A percentile compares a stretch with the other conserved stretches of the same genome.
Conservation (phyloP, 2,113 vertebrate genomes). For the Globicephala melas region DNA sequence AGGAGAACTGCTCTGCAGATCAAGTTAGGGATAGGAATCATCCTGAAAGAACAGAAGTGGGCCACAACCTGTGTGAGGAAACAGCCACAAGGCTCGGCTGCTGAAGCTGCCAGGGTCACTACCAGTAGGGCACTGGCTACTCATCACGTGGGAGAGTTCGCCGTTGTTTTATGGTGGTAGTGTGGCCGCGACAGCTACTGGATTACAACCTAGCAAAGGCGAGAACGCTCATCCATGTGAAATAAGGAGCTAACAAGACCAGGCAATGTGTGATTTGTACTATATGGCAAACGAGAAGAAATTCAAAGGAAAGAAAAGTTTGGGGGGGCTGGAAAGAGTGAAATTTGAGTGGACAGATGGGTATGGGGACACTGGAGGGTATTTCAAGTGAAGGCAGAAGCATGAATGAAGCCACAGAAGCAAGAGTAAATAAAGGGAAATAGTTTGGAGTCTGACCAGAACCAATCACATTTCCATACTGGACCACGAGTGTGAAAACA, state of each 20-base stretch:
- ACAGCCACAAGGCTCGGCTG: too few species aligned
- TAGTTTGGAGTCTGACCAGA: not conserved
- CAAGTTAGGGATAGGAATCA: not conserved
- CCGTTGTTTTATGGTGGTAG: accelerated
- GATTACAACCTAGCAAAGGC: not conserved
- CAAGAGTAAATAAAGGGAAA: not conserved
- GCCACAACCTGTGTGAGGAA: not conserved
- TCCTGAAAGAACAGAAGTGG: not conserved
- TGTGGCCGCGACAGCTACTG: not conserved
- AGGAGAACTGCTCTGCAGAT: not conserved
- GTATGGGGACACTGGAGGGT: too few species aligned
- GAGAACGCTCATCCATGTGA: not conserved
- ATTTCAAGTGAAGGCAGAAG: not conserved
- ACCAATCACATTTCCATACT: not conserved
- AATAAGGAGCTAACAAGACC: not conserved
- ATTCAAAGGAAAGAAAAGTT: not conserved
- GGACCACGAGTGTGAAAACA: not conserved
- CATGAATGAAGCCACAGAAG: not conserved
- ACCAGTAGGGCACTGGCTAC: not conserved
- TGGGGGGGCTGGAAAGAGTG: too few species aligned
- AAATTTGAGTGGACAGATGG: not conserved
- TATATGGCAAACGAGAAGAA: not conserved
- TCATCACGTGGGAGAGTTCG: too few species aligned
- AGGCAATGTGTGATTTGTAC: not conserved
- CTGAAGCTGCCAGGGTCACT: not conserved